These are phyloP conservation scores for Calliopum simillimum DNA, from an alignment of 2,888 invertebrate genomes.

Conservation along the genomic window DNA sequence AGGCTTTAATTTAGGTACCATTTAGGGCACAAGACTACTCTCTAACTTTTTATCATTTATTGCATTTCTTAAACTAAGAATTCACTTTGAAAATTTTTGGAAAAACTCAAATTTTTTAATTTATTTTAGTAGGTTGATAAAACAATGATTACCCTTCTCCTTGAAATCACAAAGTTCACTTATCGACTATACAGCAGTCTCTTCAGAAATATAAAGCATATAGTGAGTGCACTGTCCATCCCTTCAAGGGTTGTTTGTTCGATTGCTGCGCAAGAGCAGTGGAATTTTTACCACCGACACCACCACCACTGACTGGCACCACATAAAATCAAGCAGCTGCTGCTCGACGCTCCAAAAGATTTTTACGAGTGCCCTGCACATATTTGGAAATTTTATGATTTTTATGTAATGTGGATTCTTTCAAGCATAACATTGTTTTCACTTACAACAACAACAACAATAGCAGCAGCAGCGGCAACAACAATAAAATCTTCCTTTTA, in stretches of 20 bases:
- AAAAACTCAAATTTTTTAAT: no score
- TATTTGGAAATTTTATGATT: neutral
- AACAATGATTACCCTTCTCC: no score
- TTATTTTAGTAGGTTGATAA: no score
- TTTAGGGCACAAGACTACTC: no score
- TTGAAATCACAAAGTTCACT: no score
- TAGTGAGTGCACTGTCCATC: neutral
- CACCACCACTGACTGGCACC: neutral
- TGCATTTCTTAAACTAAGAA: no score
- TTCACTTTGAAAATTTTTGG: no score
- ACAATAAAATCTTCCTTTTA: neutral
- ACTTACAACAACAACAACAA: slow-evolving; percentile 2
- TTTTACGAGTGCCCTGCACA: neutral
- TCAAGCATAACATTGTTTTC: neutral
- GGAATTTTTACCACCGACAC: neutral
- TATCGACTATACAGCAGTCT: no score
- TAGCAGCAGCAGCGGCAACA: neutral
- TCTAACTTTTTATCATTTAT: no score
- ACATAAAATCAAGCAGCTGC: neutral
- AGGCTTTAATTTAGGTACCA: no score
- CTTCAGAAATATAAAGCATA: no score
- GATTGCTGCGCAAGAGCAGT: neutral
- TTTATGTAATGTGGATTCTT: neutral
- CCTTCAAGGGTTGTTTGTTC: neutral
- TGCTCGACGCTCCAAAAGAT: neutral